These are phyloP conservation scores for Caranx ignobilis DNA, from an alignment of 2,113 vertebrate species.

Conservation along the genomic window DNA sequence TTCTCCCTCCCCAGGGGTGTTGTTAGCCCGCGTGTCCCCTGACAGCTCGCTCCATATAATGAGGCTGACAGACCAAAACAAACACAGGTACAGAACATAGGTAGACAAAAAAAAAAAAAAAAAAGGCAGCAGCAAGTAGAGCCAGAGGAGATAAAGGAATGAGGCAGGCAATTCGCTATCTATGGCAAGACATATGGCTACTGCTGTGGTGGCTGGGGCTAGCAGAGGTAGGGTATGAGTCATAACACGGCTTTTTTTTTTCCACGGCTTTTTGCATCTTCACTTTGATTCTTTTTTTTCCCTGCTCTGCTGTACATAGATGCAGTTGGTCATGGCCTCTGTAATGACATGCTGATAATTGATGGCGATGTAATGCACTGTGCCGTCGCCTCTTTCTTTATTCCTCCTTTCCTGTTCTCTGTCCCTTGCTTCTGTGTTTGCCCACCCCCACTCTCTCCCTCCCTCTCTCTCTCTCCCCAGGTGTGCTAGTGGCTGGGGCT, in stretches of 20 bases:
- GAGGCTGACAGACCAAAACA: slow-evolving; percentile 78
- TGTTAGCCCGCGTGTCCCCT: slow-evolving; percentile 72
- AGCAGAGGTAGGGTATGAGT: slow-evolving; percentile 3
- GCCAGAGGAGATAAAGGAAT: slow-evolving; percentile 31
- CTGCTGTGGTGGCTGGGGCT: slow-evolving; percentile 11
- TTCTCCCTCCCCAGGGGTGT: slow-evolving; percentile 61
- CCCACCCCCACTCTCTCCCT: not conserved
- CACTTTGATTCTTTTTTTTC: not conserved
- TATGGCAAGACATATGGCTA: slow-evolving; percentile 12
- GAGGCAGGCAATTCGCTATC: slow-evolving; percentile 14
- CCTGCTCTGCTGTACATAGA: slow-evolving; percentile 33
- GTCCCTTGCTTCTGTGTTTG: slow-evolving; percentile 20
- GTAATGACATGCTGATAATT: slow-evolving; percentile 52
- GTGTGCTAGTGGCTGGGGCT: slow-evolving; percentile 65
- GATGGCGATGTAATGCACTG: slow-evolving; percentile 56
- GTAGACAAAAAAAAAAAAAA: slow-evolving; percentile 25
- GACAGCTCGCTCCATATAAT: slow-evolving; percentile 72
- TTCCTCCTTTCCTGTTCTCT: slow-evolving; percentile 21
- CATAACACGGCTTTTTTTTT: slow-evolving; percentile 12
- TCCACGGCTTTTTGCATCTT: slow-evolving; percentile 9
- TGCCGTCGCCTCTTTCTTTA: slow-evolving; percentile 28
- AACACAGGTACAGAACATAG: slow-evolving; percentile 64
- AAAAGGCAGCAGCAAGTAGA: not conserved
- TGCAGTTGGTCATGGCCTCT: slow-evolving; percentile 25
- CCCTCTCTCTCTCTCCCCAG: slow-evolving; percentile 46